Evolutionary conservation across 2,888 invertebrate genomes (phyloP).

Genomic region (Ophraella communa): DNA sequence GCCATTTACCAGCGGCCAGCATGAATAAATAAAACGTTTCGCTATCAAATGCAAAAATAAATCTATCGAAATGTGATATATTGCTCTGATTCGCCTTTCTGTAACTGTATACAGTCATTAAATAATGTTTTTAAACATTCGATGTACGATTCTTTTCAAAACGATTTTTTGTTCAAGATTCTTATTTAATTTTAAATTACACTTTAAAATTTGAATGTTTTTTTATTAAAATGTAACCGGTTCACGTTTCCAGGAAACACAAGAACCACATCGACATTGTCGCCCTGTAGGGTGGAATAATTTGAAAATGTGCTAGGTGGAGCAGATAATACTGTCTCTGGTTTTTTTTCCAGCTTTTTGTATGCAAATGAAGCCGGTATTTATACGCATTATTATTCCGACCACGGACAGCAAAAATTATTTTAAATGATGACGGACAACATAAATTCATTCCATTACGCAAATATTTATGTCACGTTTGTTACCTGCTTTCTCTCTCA

Average conservation of each 20-base stretch:
- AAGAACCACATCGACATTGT: too few relatives aligned
- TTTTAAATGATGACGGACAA: slow-evolving; percentile 34
- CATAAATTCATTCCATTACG: slow-evolving; percentile 27
- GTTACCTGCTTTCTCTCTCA: slow-evolving; percentile 2
- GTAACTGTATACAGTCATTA: too few relatives aligned
- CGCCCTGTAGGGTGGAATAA: slow-evolving; percentile 29
- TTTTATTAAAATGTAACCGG: too few relatives aligned
- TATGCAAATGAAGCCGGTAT: slow-evolving; percentile 33
- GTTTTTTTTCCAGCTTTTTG: slow-evolving; percentile 31
- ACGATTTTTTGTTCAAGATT: too few relatives aligned
- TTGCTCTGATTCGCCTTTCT: too few relatives aligned
- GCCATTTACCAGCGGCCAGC: not conserved
- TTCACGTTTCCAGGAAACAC: too few relatives aligned
- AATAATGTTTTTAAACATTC: too few relatives aligned
- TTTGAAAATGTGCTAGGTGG: slow-evolving; percentile 34
- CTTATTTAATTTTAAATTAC: too few relatives aligned
- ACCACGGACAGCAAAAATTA: slow-evolving; percentile 31
- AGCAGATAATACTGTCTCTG: slow-evolving; percentile 34
- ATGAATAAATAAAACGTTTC: not conserved
- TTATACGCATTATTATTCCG: slow-evolving; percentile 34
- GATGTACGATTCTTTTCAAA: too few relatives aligned
- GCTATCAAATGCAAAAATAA: too few relatives aligned
- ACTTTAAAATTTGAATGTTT: too few relatives aligned
- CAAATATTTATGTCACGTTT: slow-evolving; percentile 30
- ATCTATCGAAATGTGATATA: too few relatives aligned